Percentiles rank a stretch among this genome's conserved stretches.
These are phyloP conservation scores for Helostoma temminkii DNA, from an alignment of 2,797 vertebrate genomes.

Conservation along the genomic window DNA sequence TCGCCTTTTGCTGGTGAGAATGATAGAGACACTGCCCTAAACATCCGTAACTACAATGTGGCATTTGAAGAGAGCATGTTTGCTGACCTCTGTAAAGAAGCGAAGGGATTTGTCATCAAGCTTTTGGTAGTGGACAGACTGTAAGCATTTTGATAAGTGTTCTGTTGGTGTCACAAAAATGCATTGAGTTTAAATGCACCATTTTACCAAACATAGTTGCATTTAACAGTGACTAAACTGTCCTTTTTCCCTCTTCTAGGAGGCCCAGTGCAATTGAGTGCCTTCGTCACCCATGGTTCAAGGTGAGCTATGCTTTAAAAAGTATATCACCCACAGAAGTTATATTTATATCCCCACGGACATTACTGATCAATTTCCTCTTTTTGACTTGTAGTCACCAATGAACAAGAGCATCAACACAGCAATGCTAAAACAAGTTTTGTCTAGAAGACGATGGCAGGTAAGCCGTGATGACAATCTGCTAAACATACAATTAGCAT, in stretches of 20 bases:
- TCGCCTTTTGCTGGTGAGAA: conserved; percentile 96
- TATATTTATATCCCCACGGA: neutral
- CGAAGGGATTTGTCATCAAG: conserved; percentile 95
- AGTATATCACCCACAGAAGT: neutral
- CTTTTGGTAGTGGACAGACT: conserved; percentile 91
- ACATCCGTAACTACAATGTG: conserved; percentile 95
- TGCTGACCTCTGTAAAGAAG: conserved; percentile 91
- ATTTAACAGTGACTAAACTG: neutral
- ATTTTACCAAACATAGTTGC: neutral
- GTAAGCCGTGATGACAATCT: conserved; percentile 74
- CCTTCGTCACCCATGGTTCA: conserved; percentile 96
- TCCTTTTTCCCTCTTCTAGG: conserved; percentile 77
- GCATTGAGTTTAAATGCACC: neutral
- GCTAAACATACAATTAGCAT: neutral
- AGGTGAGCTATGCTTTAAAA: conserved; percentile 81
- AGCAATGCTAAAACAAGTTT: conserved; percentile 90
- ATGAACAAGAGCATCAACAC: conserved; percentile 92
- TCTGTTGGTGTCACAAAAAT: neutral
- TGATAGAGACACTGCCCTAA: conserved; percentile 90
- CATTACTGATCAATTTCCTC: neutral
- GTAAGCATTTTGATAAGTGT: conserved; percentile 82
- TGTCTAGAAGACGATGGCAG: conserved; percentile 95
- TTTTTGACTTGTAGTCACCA: conserved; percentile 83
- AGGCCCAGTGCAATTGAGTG: conserved; percentile 92
- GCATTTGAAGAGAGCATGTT: conserved; percentile 96